phyloP scores from a whole-genome alignment of 35 echinoderm and acorn worm species.

The Anneissia japonica region DNA sequence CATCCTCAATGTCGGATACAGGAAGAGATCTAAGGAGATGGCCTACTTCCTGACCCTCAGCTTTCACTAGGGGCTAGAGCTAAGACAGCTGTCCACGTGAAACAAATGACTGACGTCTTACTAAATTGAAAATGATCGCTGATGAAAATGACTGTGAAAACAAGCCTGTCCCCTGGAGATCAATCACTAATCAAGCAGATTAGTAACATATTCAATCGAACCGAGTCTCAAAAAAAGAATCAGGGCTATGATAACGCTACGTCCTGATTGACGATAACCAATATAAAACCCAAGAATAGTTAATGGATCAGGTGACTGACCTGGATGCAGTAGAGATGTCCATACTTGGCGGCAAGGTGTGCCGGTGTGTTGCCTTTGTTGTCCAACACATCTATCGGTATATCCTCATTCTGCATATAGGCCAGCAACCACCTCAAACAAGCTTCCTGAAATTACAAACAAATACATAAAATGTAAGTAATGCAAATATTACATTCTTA shows the following conservation, averaged over 20 bases:
- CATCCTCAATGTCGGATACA: background rate
- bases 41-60: background rate
- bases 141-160: background rate
- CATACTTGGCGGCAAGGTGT: slow-evolving; percentile 70
- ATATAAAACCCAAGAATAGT: background rate
- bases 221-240: background rate
- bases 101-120: background rate
- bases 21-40: background rate
- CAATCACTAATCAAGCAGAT: background rate
- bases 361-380: slow-evolving; percentile 59
- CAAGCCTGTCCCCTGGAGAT: background rate
- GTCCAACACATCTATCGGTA: slow-evolving; percentile 43
- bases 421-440: slow-evolving; percentile 66
- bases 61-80: background rate
- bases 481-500: no score
- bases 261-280: background rate
- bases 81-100: background rate
- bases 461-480: background rate
- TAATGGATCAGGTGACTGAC: slow-evolving; percentile 15
- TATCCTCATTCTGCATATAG: slow-evolving; percentile 49
- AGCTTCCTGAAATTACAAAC: slow-evolving; percentile 14
- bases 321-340: slow-evolving; percentile 63
- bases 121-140: background rate
- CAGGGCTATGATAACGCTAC: background rate
- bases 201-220: background rate